phyloP scores from a whole-genome alignment of 2,113 vertebrate genomes.

The Sula dactylatra region DNA sequence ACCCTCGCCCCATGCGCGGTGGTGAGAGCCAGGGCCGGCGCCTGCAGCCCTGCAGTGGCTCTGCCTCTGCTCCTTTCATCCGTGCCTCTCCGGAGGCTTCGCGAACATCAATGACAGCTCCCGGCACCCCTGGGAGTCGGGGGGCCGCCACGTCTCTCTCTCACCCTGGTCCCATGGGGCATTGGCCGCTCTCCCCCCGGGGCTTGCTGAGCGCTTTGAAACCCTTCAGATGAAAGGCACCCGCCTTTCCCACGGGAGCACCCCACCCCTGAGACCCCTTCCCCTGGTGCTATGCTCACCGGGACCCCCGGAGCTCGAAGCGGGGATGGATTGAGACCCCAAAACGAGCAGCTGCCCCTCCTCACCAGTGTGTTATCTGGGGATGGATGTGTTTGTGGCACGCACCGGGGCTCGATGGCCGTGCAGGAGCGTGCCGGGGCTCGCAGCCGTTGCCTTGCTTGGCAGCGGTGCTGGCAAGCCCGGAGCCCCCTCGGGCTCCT shows the following conservation, averaged over 20 bases:
- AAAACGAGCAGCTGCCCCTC: fast-evolving
- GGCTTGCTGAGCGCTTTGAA: neutral
- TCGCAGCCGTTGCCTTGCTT: neutral
- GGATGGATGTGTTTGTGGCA: neutral
- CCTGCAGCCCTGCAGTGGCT: neutral
- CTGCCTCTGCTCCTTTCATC: slow-evolving; percentile 23
- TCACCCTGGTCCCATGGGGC: neutral
- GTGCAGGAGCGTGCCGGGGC: neutral
- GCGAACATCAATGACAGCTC: neutral
- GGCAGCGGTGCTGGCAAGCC: neutral
- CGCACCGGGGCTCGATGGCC: fast-evolving
- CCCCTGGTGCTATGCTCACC: fast-evolving
- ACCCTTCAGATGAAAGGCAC: neutral
- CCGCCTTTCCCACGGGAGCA: neutral
- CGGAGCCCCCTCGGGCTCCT: fast-evolving
- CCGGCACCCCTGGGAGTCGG: neutral
- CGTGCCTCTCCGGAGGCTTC: neutral
- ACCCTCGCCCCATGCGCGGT: neutral
- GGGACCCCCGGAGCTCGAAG: neutral
- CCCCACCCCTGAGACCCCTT: neutral
- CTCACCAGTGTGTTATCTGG: neutral
- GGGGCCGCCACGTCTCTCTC: neutral
- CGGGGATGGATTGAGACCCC: neutral
- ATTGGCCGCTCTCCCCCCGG: neutral
- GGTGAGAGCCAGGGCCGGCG: neutral